phyloP scores from a whole-genome alignment of 23 tunicate species.

The Styela clava region DNA sequence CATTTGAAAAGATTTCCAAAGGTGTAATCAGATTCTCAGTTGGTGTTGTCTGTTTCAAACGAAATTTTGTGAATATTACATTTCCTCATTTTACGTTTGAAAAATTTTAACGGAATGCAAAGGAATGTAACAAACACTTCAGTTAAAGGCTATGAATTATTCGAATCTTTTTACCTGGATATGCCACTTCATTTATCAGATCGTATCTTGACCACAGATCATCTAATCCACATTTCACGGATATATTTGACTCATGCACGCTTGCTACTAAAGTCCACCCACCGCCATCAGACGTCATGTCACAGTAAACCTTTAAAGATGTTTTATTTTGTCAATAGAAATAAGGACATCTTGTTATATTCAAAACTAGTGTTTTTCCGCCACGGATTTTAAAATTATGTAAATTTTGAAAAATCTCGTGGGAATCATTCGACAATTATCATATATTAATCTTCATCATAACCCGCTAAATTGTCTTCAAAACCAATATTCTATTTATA shows the following conservation, averaged over 20 bases:
- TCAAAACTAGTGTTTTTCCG: not conserved
- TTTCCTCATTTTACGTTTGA: no score
- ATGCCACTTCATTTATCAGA: not conserved
- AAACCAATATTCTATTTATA: no score
- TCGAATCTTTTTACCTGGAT: not conserved
- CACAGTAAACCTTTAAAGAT: slow-evolving; percentile 1
- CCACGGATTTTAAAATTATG: no score
- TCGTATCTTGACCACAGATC: not conserved
- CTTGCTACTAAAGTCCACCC: slow-evolving; percentile 11
- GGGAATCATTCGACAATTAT: no score
- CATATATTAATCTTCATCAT: no score
- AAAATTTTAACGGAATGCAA: no score
- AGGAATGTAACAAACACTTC: not conserved
- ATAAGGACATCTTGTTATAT: no score
- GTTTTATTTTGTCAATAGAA: no score
- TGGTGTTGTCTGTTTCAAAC: not conserved
- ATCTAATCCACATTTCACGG: not conserved
- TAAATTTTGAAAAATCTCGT: no score
- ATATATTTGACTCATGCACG: not conserved
- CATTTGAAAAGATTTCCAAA: not conserved
- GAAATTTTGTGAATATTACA: not conserved
- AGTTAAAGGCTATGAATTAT: not conserved
- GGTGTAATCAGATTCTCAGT: not conserved
- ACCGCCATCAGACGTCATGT: slow-evolving; percentile 7
- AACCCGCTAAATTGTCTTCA: not conserved